These are phyloP conservation scores for Halcyon malimbica DNA, from an alignment of 2,113 vertebrate genomes.

Conservation along the genomic window DNA sequence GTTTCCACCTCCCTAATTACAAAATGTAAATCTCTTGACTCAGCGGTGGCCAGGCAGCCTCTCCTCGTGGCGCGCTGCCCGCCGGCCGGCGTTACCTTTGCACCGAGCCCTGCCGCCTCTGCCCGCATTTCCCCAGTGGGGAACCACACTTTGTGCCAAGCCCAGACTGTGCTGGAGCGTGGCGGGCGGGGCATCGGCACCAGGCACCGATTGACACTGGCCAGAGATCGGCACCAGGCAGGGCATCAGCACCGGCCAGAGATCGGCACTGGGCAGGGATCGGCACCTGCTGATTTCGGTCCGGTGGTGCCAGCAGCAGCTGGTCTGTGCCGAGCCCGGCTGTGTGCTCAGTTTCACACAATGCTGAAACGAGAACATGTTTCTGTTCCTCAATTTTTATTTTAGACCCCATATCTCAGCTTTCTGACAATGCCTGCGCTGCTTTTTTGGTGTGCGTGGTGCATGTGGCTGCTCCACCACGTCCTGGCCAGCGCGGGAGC, in stretches of 20 bases:
- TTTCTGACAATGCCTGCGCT: background rate
- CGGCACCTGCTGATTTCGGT: constrained; percentile 54
- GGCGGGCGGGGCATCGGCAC: no score
- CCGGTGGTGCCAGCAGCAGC: background rate
- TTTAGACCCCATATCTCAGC: background rate
- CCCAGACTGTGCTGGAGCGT: fast-evolving
- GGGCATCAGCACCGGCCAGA: background rate
- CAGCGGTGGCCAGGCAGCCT: background rate
- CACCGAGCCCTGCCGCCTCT: background rate
- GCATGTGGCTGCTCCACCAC: background rate
- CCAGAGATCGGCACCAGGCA: background rate
- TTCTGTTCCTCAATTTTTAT: constrained; percentile 62
- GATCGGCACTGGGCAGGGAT: background rate
- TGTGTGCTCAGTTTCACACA: background rate
- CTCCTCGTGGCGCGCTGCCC: background rate
- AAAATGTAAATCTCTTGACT: constrained; percentile 11
- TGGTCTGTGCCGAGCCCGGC: background rate
- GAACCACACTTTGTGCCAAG: fast-evolving
- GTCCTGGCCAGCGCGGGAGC: background rate
- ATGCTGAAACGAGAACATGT: background rate
- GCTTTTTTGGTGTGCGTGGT: background rate
- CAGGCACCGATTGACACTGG: no score
- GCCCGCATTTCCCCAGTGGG: fast-evolving
- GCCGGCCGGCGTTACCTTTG: background rate
- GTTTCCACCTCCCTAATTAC: constrained; percentile 34